Conservation (phyloP, 2,113 vertebrate genomes). For the Rhea pennata region DNA sequence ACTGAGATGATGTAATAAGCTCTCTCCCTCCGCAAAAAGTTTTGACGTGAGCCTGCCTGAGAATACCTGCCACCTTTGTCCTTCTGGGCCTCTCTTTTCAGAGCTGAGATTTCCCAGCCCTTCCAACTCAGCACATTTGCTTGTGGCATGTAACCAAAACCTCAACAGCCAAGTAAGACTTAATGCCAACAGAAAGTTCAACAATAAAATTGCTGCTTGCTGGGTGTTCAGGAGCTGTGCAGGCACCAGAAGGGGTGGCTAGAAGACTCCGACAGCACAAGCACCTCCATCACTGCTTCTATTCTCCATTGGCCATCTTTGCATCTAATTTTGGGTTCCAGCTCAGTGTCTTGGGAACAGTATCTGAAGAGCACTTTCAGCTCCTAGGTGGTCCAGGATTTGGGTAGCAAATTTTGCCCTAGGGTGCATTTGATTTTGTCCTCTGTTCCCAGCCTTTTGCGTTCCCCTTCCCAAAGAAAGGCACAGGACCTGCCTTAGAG, state of each 20-base stretch:
- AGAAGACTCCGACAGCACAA: not conserved
- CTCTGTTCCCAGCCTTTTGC: conserved; percentile 49
- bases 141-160: not conserved
- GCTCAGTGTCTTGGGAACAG: not conserved
- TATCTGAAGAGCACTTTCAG: not conserved
- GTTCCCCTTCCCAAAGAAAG: not conserved
- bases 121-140: not conserved
- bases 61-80: not conserved
- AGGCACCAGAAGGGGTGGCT: not conserved
- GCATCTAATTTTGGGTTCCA: not conserved
- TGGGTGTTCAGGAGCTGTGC: not conserved
- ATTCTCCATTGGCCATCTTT: not conserved
- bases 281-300: not conserved
- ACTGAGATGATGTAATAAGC: not conserved
- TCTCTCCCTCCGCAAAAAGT: not conserved
- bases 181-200: not conserved
- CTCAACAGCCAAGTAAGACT: conserved; percentile 9
- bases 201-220: not conserved
- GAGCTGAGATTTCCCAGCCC: conserved; percentile 13
- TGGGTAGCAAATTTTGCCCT: conserved; percentile 50
- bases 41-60: not conserved
- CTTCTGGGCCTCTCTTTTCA: not conserved
- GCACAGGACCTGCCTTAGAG: not conserved
- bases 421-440: conserved; percentile 42
- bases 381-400: not conserved